Evolutionary conservation across 2,113 vertebrate genomes (phyloP).

Genomic region (Cinclus mexicanus): DNA sequence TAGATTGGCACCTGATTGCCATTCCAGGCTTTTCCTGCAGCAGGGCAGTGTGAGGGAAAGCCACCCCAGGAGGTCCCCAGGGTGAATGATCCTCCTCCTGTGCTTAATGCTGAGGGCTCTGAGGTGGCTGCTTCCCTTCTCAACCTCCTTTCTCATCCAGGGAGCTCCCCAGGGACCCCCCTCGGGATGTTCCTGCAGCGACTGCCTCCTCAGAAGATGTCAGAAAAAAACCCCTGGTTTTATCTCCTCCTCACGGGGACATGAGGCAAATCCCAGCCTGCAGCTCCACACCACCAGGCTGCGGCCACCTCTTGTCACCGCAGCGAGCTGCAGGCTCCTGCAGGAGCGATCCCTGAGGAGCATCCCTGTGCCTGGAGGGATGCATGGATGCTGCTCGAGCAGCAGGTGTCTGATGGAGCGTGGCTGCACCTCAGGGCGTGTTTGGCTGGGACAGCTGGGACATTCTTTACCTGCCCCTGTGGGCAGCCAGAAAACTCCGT

Average conservation of each 20-base stretch:
- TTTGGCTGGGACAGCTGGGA: neutral
- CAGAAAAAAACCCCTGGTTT: neutral
- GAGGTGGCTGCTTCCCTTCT: neutral
- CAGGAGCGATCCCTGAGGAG: neutral
- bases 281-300: neutral
- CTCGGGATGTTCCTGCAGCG: neutral
- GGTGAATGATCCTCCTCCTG: neutral
- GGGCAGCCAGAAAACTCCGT: neutral
- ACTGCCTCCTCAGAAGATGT: rapidly evolving
- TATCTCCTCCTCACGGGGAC: neutral
- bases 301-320: rapidly evolving
- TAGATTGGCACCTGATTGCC: rapidly evolving
- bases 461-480: neutral
- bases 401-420: rapidly evolving
- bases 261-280: neutral
- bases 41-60: neutral
- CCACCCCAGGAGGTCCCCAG: no score
- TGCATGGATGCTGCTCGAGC: neutral
- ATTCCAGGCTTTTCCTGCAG: neutral
- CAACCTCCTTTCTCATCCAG: neutral
- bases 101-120: neutral
- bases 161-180: neutral
- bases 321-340: neutral
- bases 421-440: rapidly evolving
- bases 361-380: neutral